Base-by-base conservation (phyloP, 2,113 vertebrate species). In the Motacilla tschutschensis region DNA sequence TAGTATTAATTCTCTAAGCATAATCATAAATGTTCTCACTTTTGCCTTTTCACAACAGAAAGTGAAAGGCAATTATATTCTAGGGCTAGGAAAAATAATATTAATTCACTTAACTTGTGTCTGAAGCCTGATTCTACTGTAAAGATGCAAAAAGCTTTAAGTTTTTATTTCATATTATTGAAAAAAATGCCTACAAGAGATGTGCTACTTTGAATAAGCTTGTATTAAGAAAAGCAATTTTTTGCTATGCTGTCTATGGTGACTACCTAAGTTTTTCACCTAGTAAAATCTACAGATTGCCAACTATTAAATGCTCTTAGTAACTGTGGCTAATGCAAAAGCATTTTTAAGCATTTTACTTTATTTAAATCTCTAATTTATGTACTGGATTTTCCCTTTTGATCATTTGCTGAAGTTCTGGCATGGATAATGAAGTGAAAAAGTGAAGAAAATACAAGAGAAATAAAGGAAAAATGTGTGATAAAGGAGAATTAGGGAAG, bases 371-470 rank as follows among this genome's bases (percentile, higher is more conserved):
- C 57, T 87, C 31, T 92, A 87, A 89, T 94, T 91, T 89, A 73
- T 93, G 63, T 84, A 66, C 40, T 0, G 8, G 19, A 41, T 85
- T 92, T 85, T 81, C 55, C 33, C 22, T 80, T 95, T 92, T 93
- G 89, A 94, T 95, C 60, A 92, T 87, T 80, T 44, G 46, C 40
- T 89, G 53, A 88, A 92, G 75, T 93, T 93, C 82, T 94, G 67
- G 51, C 46, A 77, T 48, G 31, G 41, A 89, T 28, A 87, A 93
- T 78, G 31, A 44, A 48, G 28, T 48, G 36, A 36, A 77, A 86
- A 83, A 66, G 17, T 7, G 1, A 72, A 81, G 13, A 64, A 93
- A 91, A 81, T 48, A 50, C 31, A 85, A 51, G 24, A 29, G 4
- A 58, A 75, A 65, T 3, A 17, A 82, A 74, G 29, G 16, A 21